Evolutionary conservation across 35 echinoderm and acorn worm species (phyloP).

Genomic region (Apostichopus californicus): DNA sequence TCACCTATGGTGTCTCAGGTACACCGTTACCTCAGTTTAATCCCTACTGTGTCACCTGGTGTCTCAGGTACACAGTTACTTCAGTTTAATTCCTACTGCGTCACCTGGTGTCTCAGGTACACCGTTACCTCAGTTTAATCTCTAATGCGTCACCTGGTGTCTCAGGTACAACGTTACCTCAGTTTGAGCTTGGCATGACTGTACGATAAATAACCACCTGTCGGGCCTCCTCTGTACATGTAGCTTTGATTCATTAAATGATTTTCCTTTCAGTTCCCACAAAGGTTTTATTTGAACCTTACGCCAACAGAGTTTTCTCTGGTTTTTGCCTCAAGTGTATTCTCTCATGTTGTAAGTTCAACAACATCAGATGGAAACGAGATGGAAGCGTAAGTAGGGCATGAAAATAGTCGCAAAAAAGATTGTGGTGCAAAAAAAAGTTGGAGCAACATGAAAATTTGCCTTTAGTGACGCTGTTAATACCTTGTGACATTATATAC

Average conservation of each 20-base stretch:
- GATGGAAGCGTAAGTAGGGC: not conserved
- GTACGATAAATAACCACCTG: not conserved
- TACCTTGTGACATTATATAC: no score
- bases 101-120: no score
- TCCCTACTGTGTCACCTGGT: not conserved
- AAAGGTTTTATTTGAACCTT: not conserved
- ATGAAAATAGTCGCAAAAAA: not conserved
- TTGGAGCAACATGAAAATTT: no score
- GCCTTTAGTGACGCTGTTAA: no score
- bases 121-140: no score
- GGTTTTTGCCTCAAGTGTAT: not conserved
- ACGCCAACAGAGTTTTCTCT: not conserved
- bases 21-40: not conserved
- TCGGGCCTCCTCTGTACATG: slow-evolving; percentile 2
- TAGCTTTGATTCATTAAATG: slow-evolving; percentile 23
- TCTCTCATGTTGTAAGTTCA: not conserved
- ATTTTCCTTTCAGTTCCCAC: slow-evolving; percentile 15
- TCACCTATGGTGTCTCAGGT: not conserved
- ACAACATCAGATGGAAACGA: not conserved
- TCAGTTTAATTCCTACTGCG: no score
- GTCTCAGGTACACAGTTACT: not conserved
- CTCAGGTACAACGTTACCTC: no score
- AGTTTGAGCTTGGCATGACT: no score
- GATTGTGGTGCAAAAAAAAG: no score
- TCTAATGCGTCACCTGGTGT: no score